Evolutionary conservation across 1,140 invertebrate genomes (phyloP), one percentile per base, ranked within the genome.

Genomic region (Danaus melanippus): DNA sequence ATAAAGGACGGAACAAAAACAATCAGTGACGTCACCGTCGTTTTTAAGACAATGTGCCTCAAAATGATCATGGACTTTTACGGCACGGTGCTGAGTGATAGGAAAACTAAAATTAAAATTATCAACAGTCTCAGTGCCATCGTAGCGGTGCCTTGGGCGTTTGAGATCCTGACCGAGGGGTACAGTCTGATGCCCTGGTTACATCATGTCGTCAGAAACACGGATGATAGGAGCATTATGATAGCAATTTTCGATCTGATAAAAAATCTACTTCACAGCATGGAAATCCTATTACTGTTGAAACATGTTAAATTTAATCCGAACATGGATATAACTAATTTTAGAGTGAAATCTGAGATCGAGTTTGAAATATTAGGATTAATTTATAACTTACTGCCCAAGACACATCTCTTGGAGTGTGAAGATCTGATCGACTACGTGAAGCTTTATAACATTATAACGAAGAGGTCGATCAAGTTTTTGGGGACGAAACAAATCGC

Each of bases 141-240:
- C 46, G 88, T 90, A 5, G 86, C 88, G 58, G 89, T 93, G 43
- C 86, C 89, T 9, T 88, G 89, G 57, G 89, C 89, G 1, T 88
- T 88, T 7, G 87, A 90, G 54, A 88, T 92, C 50, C 82, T 94
- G 50, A 79, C 90, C 3, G 88, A 90, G 59, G 88, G 89, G 59
- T 89, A 91, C 59, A 90, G 89, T n/a, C 62, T 93, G 2, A 57
- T 93, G 32, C 83, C 90, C 7, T 93, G 91, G 92, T 60, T 93
- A 11, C 76, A 79, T 50, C 71, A 56, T 6, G 61, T 76, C 2
- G 74, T 80, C 6, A 72, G 66, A 44, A 71, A 78, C 43, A 54
- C 77, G 1, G 74, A 76, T 15, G 78, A 85, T 39, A 82, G 60
- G 55, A 43, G 41, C 21, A 41, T 76, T 10, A 50, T 75, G 1